phyloP scores from a whole-genome alignment of 2,888 invertebrate species.

The Merodon equestris region DNA sequence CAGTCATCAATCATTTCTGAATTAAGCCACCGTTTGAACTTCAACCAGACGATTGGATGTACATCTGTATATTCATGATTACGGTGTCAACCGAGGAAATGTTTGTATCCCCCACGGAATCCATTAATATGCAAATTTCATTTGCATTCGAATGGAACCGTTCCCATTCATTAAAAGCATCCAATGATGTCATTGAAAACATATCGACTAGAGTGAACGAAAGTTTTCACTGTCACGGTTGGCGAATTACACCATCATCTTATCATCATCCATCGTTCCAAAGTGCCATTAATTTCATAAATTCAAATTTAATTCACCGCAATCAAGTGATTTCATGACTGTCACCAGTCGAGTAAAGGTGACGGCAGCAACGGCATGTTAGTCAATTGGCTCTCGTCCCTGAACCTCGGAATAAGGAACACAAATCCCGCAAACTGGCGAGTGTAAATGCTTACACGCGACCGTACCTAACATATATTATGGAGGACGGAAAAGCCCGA shows the following conservation, averaged over 20 bases:
- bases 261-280: too few relatives aligned
- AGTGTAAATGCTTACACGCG: not conserved
- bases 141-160: too few relatives aligned
- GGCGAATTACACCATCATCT: not conserved
- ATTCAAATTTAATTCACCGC: slow-evolving; percentile 28
- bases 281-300: slow-evolving; percentile 4
- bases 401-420: too few relatives aligned
- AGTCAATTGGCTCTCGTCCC: not conserved
- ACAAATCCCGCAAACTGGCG: not conserved
- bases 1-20: too few relatives aligned
- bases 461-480: not conserved
- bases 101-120: too few relatives aligned
- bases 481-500: not conserved
- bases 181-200: too few relatives aligned
- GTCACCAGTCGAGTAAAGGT: not conserved
- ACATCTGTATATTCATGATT: too few relatives aligned
- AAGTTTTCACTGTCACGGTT: not conserved
- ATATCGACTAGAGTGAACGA: not conserved
- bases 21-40: too few relatives aligned
- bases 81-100: too few relatives aligned
- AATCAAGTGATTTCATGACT: slow-evolving; percentile 23
- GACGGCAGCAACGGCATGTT: not conserved
- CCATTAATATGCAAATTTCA: too few relatives aligned
- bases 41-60: too few relatives aligned
- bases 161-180: too few relatives aligned